These are phyloP conservation scores for Opisthocomus hoazin DNA, from an alignment of 2,113 vertebrate genomes.

Conservation along the genomic window DNA sequence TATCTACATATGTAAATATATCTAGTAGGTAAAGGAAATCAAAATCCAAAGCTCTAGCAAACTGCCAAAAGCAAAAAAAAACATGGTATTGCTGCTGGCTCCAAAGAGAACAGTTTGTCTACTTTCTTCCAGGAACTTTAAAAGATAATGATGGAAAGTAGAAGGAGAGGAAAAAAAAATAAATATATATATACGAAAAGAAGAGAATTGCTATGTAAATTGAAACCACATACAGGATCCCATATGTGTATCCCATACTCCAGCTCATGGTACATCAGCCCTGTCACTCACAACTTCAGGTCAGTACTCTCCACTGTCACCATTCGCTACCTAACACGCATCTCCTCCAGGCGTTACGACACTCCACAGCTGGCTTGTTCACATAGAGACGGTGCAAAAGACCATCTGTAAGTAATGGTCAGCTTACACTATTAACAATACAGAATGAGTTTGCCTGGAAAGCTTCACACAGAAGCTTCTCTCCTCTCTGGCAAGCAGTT, in stretches of 20 bases:
- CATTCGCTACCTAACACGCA: not conserved
- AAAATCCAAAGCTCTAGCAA: not conserved
- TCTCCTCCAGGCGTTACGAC: not conserved
- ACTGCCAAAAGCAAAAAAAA: constrained; percentile 54
- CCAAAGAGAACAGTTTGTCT: constrained; percentile 16
- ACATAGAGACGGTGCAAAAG: not conserved
- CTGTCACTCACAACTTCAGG: not conserved
- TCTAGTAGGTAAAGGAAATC: constrained; percentile 55
- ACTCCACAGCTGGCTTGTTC: not conserved
- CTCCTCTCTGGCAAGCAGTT: not conserved
- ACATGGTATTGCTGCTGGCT: not conserved
- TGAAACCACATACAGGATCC: not conserved
- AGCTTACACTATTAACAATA: not conserved
- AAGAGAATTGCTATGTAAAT: constrained; percentile 14
- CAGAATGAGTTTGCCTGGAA: not conserved
- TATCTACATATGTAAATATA: constrained; percentile 47
- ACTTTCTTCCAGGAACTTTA: constrained; percentile 19
- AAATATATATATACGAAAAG: not conserved
- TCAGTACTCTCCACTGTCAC: not conserved
- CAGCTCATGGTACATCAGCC: not conserved
- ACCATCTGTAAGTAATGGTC: not conserved
- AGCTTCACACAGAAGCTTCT: not conserved
- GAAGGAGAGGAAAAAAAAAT: not conserved
- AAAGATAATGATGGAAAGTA: not conserved
- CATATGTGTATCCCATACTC: not conserved